Conservation (phyloP, 2,888 invertebrate species). For the Drosophila quinaria region DNA sequence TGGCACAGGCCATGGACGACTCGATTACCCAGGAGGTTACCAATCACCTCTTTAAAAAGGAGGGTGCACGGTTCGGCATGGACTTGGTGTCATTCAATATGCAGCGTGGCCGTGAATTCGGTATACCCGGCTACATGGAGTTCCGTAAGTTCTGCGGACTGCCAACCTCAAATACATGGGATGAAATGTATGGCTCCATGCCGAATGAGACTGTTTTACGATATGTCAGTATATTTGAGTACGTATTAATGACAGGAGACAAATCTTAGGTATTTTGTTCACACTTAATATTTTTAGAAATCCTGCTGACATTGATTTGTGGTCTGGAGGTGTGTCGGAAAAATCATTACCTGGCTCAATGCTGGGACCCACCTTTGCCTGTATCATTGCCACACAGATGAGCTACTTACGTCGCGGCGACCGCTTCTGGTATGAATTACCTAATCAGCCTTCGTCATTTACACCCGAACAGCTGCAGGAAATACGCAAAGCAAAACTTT, state of each 20-base stretch:
- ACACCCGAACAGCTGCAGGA: slow-evolving; percentile 94
- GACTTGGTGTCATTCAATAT: slow-evolving; percentile 97
- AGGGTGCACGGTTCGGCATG: slow-evolving; percentile 91
- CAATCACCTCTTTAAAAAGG: slow-evolving; percentile 95
- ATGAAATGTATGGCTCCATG: slow-evolving; percentile 94
- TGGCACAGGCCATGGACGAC: slow-evolving; percentile 97
- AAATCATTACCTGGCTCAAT: slow-evolving; percentile 95
- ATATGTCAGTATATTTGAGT: slow-evolving; percentile 94
- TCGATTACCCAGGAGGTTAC: slow-evolving; percentile 96
- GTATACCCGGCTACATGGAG: slow-evolving; percentile 96
- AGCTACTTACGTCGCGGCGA: slow-evolving; percentile 95
- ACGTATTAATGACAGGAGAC: slow-evolving; percentile 76
- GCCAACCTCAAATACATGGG: slow-evolving; percentile 90
- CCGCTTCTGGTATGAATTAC: slow-evolving; percentile 97
- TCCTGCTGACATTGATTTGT: slow-evolving; percentile 96
- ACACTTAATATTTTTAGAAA: slow-evolving; percentile 86
- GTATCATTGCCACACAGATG: slow-evolving; percentile 97
- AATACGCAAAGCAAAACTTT: slow-evolving; percentile 92
- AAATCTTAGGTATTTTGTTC: not conserved
- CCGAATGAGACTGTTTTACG: slow-evolving; percentile 94
- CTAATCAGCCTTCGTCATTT: slow-evolving; percentile 96
- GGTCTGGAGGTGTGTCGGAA: slow-evolving; percentile 98
- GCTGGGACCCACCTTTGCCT: slow-evolving; percentile 97
- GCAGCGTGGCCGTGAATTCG: slow-evolving; percentile 96
- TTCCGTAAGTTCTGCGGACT: slow-evolving; percentile 96